Percentiles rank a stretch among this genome's conserved stretches.
These are phyloP conservation scores for Acinonyx jubatus DNA, from an alignment of 2,113 vertebrate genomes.

Conservation along the genomic window DNA sequence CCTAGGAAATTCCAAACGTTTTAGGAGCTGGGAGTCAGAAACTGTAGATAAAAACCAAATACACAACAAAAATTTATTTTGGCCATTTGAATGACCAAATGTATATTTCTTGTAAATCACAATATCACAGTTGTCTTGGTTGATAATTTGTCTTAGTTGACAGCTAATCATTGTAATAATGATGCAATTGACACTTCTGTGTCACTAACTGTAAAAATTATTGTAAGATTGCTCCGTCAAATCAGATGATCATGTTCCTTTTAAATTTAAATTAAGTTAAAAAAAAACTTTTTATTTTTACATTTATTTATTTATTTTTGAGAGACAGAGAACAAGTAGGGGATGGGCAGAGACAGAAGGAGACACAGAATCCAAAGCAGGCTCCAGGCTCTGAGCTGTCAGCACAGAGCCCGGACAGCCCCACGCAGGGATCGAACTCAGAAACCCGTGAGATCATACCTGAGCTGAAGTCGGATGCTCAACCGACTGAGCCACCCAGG, in stretches of 20 bases:
- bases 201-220: background rate
- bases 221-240: background rate
- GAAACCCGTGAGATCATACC: too few relatives aligned
- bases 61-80: background rate
- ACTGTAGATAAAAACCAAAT: background rate
- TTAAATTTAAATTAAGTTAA: background rate
- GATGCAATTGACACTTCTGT: background rate
- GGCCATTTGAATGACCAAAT: background rate
- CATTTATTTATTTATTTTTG: too few relatives aligned
- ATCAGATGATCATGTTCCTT: background rate
- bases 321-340: too few relatives aligned
- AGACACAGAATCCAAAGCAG: too few relatives aligned
- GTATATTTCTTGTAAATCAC: background rate
- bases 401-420: too few relatives aligned
- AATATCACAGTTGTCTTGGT: background rate
- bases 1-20: background rate
- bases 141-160: background rate
- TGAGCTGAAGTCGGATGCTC: too few relatives aligned
- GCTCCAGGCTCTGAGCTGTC: too few relatives aligned
- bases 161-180: background rate
- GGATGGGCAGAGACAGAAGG: too few relatives aligned
- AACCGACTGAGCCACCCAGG: too few relatives aligned
- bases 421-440: too few relatives aligned
- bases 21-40: background rate
- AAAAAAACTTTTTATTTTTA: too few relatives aligned